Evolutionary conservation across 1,140 invertebrate genomes (phyloP).

Genomic region (Pseudomyrmex pallidus): DNA sequence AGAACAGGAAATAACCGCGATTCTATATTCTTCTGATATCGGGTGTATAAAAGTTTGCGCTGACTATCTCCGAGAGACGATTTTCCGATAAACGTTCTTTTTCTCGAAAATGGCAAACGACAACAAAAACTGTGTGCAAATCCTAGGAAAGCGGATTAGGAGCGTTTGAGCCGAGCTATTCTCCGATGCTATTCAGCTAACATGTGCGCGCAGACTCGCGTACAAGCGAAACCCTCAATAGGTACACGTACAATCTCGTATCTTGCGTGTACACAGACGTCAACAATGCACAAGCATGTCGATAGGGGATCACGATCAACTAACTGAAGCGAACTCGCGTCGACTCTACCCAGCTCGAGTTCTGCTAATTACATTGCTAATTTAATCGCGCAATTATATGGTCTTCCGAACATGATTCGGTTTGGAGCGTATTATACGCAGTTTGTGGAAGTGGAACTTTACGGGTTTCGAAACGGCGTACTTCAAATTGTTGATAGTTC

Average conservation of each 20-base stretch:
- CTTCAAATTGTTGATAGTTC: constrained; percentile 56
- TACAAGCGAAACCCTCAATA: constrained; percentile 45
- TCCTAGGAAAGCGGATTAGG: constrained; percentile 36
- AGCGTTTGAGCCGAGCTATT: constrained; percentile 28
- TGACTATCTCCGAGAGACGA: constrained; percentile 7
- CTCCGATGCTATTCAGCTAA: constrained; percentile 37
- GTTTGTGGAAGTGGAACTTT: constrained; percentile 44
- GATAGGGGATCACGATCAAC: constrained; percentile 15
- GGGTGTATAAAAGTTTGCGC: constrained; percentile 42
- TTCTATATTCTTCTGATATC: constrained; percentile 15
- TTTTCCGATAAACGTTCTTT: neutral
- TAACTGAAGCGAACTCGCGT: neutral
- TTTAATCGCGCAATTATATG: constrained; percentile 61
- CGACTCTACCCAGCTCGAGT: constrained; percentile 12
- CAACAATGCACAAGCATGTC: neutral
- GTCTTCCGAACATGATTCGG: neutral
- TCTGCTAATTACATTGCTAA: constrained; percentile 52
- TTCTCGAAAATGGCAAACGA: constrained; percentile 5
- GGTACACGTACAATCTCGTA: neutral
- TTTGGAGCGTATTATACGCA: neutral
- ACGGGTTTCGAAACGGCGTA: no score
- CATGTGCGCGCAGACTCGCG: neutral
- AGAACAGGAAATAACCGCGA: constrained; percentile 2
- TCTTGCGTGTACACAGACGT: neutral
- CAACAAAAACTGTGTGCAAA: constrained; percentile 8